phyloP scores from a whole-genome alignment of 2,113 vertebrate genomes.

The Toxotes chatareus region DNA sequence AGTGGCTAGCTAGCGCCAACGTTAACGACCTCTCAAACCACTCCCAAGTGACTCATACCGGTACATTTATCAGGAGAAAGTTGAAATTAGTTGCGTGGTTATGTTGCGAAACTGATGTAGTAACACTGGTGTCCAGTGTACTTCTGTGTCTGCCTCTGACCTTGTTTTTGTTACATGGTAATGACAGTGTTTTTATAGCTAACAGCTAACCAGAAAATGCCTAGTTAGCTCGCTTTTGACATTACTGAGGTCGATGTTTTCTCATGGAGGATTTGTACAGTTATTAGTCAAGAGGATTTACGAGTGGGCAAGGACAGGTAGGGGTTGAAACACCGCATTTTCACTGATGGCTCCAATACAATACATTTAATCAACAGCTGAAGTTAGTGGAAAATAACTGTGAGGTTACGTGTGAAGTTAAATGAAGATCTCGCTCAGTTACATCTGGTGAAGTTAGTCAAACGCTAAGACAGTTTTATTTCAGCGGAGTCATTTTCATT shows the following conservation, averaged over 20 bases:
- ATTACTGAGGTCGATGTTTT: conserved; percentile 57
- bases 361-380: neutral
- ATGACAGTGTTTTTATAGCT: neutral
- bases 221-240: neutral
- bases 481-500: neutral
- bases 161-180: neutral
- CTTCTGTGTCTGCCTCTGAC: conserved; percentile 28
- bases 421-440: neutral
- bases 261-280: conserved; percentile 58
- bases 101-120: conserved; percentile 55
- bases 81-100: neutral
- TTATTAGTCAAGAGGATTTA: conserved; percentile 59
- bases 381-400: neutral
- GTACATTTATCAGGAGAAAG: neutral
- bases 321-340: neutral
- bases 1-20: neutral
- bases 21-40: neutral
- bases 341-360: neutral
- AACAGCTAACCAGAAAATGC: neutral
- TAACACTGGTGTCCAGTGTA: neutral
- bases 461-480: too few species aligned
- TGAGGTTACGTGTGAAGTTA: neutral
- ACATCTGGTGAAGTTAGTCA: neutral
- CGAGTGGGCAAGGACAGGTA: conserved; percentile 72
- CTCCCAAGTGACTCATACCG: conserved; percentile 40